Percentiles rank a stretch among this genome's conserved stretches.
Conservation (phyloP, 2,888 invertebrate genomes). For the Drosophila quasianomalipes region DNA sequence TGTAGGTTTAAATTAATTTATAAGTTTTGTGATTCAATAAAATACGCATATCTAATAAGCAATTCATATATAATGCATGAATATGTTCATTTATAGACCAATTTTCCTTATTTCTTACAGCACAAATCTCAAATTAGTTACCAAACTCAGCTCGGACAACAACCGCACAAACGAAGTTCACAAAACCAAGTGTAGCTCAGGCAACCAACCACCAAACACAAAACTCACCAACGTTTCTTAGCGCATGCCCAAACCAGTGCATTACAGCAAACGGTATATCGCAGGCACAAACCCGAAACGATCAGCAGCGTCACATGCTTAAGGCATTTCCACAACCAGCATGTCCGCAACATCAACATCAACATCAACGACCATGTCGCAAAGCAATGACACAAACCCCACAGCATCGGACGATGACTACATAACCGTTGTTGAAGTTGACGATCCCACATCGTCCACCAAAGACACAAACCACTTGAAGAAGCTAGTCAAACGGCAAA, state of each 20-base stretch:
- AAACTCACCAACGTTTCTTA: slow-evolving; percentile 27
- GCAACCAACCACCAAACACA: slow-evolving; percentile 21
- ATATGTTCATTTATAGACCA: background rate
- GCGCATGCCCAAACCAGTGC: slow-evolving; percentile 10
- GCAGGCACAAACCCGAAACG: slow-evolving; percentile 33
- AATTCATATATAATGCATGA: background rate
- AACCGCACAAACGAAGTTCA: slow-evolving; percentile 45
- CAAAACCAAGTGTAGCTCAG: slow-evolving; percentile 31
- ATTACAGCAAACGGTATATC: slow-evolving; percentile 10
- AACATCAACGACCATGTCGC: slow-evolving; percentile 30
- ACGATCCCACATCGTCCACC: slow-evolving; percentile 84
- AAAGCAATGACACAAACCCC: slow-evolving; percentile 33
- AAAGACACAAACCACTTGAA: slow-evolving; percentile 80
- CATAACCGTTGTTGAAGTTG: slow-evolving; percentile 88
- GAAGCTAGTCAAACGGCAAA: slow-evolving; percentile 80
- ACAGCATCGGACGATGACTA: slow-evolving; percentile 84
- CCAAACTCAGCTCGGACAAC: slow-evolving; percentile 34
- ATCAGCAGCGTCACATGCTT: slow-evolving; percentile 32
- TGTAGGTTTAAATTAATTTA: slow-evolving; percentile 10
- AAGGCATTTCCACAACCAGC: slow-evolving; percentile 30
- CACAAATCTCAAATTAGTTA: slow-evolving; percentile 18
- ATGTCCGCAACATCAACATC: slow-evolving; percentile 54
- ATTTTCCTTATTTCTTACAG: slow-evolving; percentile 15
- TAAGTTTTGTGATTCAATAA: background rate
- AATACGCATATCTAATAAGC: background rate